phyloP scores from a whole-genome alignment of 1,140 invertebrate species.

The Diachasmimorpha longicaudata region DNA sequence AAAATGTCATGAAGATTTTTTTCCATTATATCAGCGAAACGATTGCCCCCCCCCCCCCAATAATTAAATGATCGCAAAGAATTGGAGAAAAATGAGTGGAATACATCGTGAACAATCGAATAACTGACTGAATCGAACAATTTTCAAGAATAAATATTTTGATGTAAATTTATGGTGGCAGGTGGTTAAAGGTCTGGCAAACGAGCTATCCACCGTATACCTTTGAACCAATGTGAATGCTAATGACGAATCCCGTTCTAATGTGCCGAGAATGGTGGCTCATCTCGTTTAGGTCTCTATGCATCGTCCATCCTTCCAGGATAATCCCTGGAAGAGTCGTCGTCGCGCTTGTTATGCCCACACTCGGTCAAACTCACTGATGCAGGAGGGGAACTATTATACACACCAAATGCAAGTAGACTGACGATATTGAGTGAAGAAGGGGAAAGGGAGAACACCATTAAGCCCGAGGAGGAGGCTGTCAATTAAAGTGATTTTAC shows the following conservation, averaged over 20 bases:
- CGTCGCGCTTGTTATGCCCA: conserved; percentile 35
- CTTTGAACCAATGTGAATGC: conserved; percentile 18
- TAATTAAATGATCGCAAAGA: too few species aligned
- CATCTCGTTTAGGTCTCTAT: background rate
- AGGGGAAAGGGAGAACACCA: background rate
- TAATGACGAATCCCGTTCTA: conserved; percentile 39
- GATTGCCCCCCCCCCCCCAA: too few species aligned
- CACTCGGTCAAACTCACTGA: background rate
- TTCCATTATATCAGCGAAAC: too few species aligned
- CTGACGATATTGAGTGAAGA: background rate
- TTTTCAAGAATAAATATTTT: too few species aligned
- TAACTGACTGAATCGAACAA: too few species aligned
- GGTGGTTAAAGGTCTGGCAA: background rate
- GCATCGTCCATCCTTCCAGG: background rate
- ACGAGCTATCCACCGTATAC: background rate
- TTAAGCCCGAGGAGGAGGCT: conserved; percentile 15
- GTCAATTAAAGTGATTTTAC: conserved; percentile 27
- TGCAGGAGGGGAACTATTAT: background rate
- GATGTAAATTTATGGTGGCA: background rate
- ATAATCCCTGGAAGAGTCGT: conserved; percentile 12
- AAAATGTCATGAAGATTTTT: too few species aligned
- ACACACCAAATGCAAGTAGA: background rate
- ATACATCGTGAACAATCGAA: too few species aligned
- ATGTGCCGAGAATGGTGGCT: conserved; percentile 10
- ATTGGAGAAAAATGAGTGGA: too few species aligned